Evolutionary conservation across 2,888 invertebrate genomes (phyloP).

Genomic region (Dendrolimus houi): DNA sequence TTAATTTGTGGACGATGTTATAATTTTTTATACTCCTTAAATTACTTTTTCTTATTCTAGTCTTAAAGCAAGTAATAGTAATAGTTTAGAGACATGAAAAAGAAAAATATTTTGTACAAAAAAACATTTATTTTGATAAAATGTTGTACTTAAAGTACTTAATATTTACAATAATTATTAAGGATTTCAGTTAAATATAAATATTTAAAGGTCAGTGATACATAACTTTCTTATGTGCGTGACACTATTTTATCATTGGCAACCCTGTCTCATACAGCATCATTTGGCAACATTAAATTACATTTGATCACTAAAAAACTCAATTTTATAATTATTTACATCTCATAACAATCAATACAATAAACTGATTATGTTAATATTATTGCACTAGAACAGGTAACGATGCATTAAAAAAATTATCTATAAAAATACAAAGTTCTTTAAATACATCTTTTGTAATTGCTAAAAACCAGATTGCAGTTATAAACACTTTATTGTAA

Average conservation of each 20-base stretch:
- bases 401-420: no score
- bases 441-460: no score
- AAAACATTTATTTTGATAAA: slow-evolving; percentile 46
- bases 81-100: background rate
- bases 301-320: slow-evolving; percentile 21
- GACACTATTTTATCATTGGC: slow-evolving; percentile 9
- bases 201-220: background rate
- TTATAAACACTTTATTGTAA: no score
- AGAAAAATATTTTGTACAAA: slow-evolving; percentile 26
- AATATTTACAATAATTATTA: slow-evolving; percentile 40
- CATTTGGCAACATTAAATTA: slow-evolving; percentile 42
- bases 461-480: no score
- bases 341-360: background rate
- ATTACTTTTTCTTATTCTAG: no score
- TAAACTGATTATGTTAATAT: no score
- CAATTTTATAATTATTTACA: slow-evolving; percentile 16
- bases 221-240: background rate
- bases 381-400: no score
- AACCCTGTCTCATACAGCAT: slow-evolving; percentile 35
- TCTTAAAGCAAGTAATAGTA: no score
- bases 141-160: slow-evolving; percentile 48
- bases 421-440: no score
- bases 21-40: no score
- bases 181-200: slow-evolving; percentile 11
- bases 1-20: no score